A percentile compares a stretch with the other conserved stretches of the same genome.
Evolutionary conservation across 2,888 invertebrate genomes (phyloP).

Genomic region (Auanema freiburgensis): DNA sequence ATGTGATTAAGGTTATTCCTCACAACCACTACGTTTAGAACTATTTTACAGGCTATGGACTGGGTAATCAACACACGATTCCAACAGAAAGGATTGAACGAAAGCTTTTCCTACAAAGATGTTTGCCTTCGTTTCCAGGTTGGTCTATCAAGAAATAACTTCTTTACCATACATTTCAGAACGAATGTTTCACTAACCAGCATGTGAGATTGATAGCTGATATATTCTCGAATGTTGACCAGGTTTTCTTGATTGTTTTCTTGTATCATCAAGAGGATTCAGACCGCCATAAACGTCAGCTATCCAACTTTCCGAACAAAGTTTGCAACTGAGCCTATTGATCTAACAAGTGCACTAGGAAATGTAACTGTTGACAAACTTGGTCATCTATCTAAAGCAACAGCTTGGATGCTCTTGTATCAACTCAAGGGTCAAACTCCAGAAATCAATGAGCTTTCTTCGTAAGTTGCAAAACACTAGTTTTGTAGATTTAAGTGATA

Average conservation of each 20-base stretch:
- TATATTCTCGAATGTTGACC: conserved; percentile 43
- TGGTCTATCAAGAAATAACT: not conserved
- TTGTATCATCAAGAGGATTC: conserved; percentile 1
- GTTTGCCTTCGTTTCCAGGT: conserved; percentile 44
- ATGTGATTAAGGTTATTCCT: conserved; percentile 38
- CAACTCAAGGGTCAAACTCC: conserved; percentile 45
- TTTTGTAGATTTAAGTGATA: not conserved
- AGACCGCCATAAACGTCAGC: conserved; percentile 47
- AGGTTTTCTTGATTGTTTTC: conserved; percentile 11
- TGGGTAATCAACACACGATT: not conserved
- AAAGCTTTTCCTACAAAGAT: conserved; percentile 32
- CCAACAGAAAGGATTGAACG: not conserved
- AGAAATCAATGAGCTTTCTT: conserved; percentile 20
- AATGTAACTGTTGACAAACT: conserved; percentile 26
- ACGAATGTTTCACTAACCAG: conserved; percentile 53
- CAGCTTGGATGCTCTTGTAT: conserved; percentile 54
- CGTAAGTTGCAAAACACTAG: too few relatives aligned
- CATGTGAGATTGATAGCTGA: conserved; percentile 52
- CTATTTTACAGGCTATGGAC: not conserved
- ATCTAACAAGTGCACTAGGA: conserved; percentile 40
- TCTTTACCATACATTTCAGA: conserved; percentile 35
- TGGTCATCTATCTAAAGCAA: conserved; percentile 35
- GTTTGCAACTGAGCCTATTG: conserved; percentile 54
- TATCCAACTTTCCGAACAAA: conserved; percentile 47
- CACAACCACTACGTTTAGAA: too few relatives aligned